Base-by-base conservation (phyloP, 2,797 vertebrate genomes). In the Spea hammondii region DNA sequence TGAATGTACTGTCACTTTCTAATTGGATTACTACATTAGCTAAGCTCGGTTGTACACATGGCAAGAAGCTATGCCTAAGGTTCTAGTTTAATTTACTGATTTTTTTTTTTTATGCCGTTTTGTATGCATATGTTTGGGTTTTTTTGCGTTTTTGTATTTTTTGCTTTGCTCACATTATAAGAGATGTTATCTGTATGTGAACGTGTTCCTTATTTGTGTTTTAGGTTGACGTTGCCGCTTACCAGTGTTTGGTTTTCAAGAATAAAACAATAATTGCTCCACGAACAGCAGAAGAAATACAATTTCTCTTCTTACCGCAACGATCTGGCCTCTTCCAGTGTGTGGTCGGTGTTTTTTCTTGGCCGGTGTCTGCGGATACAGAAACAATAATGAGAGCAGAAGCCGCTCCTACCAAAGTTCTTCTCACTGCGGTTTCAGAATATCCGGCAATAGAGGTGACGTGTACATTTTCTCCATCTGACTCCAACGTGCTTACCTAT, bases 171-270 rank as follows among this genome's bases (percentile, higher is more conserved):
- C 57, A 1, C 60, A 7, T 32, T 64, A 17, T 59, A 17, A 59
- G 5, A 59, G 12, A 59, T 59, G 57, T 6, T 10, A 10, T 54
- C 17, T 53, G 6, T 55, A 44, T 6, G 57, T 71, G 32, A 9
- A 3, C 5, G 1, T 4, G 6, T 72, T 4, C n/a, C 48, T 4
- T 60, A 54, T 60, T 84, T 84, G 1, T 78, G 83, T 86, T 84
- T 82, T 80, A 96, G 98, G 88, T 98, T 86, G 95, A 97, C 47
- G 87, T 88, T 75, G 83, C 92, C 57, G 92, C 94, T 10, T 94
- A 94, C 65, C 95, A 93, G 45, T 97, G 95, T 87, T 86, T 99
- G 55, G 93, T 98, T 70, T 95, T 99, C 85, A 99, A 98, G 88
- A 98, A 95, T 88, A 98, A 95, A 91, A 93, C 94, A 0, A 93